Percentiles rank a stretch among this genome's conserved stretches.
These are phyloP conservation scores for Balaeniceps rex DNA, from an alignment of 2,113 vertebrate species.

Conservation along the genomic window DNA sequence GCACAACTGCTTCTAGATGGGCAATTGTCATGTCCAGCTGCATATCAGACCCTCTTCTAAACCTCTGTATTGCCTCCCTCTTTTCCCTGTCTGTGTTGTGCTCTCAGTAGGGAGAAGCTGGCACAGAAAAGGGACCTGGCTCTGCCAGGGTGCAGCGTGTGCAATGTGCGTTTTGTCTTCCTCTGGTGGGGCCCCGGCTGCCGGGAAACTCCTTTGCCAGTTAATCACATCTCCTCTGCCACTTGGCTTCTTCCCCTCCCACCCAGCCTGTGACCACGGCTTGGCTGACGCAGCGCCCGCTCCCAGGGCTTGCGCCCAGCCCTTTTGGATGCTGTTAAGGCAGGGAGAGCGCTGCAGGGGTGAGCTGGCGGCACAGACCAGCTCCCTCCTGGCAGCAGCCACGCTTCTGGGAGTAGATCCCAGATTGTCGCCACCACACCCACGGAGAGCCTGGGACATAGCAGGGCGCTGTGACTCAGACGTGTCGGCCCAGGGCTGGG, in stretches of 20 bases:
- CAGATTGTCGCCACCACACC: neutral
- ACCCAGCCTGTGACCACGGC: neutral
- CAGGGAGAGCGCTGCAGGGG: neutral
- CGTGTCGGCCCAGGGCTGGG: neutral
- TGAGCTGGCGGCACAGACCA: neutral
- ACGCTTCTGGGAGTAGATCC: neutral
- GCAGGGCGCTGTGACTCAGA: neutral
- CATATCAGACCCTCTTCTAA: neutral
- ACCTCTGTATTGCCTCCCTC: neutral
- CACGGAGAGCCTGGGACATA: fast-evolving
- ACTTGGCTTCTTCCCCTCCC: neutral
- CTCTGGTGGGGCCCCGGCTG: neutral
- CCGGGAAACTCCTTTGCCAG: neutral
- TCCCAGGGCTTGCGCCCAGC: neutral
- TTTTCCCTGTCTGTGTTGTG: neutral
- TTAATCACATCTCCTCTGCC: neutral
- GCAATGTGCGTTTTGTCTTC: neutral
- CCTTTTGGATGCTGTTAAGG: neutral
- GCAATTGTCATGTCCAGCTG: neutral
- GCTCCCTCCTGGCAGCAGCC: neutral
- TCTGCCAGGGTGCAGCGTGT: neutral
- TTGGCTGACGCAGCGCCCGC: fast-evolving
- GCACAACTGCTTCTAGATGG: neutral
- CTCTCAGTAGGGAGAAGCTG: neutral
- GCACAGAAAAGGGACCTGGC: neutral